Evolutionary conservation across 2,888 invertebrate genomes (phyloP).

Genomic region (Eremobia ochroleuca): DNA sequence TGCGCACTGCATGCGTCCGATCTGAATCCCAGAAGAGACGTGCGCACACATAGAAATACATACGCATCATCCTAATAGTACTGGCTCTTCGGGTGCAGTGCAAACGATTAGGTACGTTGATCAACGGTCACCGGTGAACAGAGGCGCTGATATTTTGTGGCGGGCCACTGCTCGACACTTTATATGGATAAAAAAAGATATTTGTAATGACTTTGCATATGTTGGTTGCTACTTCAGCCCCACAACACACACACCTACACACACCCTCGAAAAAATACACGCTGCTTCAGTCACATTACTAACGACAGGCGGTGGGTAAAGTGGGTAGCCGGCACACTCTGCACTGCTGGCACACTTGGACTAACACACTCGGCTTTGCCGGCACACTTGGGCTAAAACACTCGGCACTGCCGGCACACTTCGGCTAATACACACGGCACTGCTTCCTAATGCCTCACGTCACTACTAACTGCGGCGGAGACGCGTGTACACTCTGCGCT

Average conservation of each 20-base stretch:
- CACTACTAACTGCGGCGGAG: slow-evolving; percentile 39
- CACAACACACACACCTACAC: background rate
- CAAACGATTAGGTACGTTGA: background rate
- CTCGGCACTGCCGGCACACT: background rate
- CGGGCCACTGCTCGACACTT: background rate
- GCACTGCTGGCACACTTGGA: background rate
- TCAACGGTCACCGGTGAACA: background rate
- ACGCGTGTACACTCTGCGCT: slow-evolving; percentile 16
- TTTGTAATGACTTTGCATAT: background rate
- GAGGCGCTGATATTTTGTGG: background rate
- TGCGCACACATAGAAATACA: background rate
- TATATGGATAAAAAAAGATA: background rate
- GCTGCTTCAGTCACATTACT: slow-evolving; percentile 32
- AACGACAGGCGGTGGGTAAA: background rate
- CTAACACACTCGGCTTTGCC: too few relatives aligned
- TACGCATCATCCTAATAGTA: background rate
- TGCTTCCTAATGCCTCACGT: slow-evolving; percentile 52
- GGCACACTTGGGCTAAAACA: too few relatives aligned
- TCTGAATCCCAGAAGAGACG: background rate
- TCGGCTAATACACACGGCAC: slow-evolving; percentile 18
- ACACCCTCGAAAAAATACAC: slow-evolving; percentile 9
- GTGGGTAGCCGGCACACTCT: background rate
- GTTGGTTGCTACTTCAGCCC: background rate
- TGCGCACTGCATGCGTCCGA: background rate
- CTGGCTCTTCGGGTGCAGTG: background rate